Evolutionary conservation across 2,797 vertebrate genomes (phyloP), one percentile per base, ranked within the genome.

Genomic region (Cyclura pinguis): DNA sequence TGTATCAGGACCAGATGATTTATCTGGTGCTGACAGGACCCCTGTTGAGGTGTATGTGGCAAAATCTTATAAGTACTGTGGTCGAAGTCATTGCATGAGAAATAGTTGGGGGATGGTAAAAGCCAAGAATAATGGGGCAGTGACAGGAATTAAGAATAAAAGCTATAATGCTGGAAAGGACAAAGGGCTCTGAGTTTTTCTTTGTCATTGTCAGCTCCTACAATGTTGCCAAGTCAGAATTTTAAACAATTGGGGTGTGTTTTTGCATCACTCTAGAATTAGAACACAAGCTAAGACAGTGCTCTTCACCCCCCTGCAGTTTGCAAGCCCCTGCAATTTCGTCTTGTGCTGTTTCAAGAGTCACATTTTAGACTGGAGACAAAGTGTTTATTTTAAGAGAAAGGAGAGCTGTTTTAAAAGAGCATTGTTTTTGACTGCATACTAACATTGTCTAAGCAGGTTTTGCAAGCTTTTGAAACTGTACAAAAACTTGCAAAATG

Each of bases 1-100:
- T 85, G 67, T 47, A 85, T 73, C 35, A 59, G 52, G 90, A 42
- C 20, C 67, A 80, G 32, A 62, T 80, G 76, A 89, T 89, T 89
- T 80, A 22, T 91, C 62, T 85, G 74, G 52, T 42, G 52, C 32
- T 35, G 47, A 47, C 62, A 78, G 81, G 67, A 72, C 73, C 42
- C 82, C 81, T 24, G 14, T 32, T 80, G 67, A 74, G 87, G 29
- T n/a, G 35, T 57, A 64, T 83, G 78, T 88, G 82, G 64, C 76
- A 64, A 38, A 84, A 80, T 78, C 86, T 52, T 57, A 22, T 52
- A 50, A 47, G 42, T n/a, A 9, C 13, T 9, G 13, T 47, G 42
- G 42, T 47, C 72, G 20, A 50, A 52, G 64, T 57, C 32, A 72
- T 52, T 57, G 29, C 55, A 67, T 57, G 20, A 84, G 12, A 20